phyloP scores from a whole-genome alignment of 2,113 vertebrate genomes.

The Indicator maculatus region DNA sequence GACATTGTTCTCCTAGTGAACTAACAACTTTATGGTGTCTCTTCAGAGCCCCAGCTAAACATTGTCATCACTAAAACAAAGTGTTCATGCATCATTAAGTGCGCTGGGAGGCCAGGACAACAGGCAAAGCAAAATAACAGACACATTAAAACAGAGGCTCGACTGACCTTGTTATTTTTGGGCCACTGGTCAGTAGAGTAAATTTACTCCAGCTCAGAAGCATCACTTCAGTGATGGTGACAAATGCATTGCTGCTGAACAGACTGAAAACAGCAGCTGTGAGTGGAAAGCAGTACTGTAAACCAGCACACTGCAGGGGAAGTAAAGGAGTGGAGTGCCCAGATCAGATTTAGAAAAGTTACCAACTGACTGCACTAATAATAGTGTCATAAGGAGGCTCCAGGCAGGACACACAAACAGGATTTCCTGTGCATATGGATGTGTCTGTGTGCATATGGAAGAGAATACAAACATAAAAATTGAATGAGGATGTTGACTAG shows the following conservation, averaged over 20 bases:
- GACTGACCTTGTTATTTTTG: background rate
- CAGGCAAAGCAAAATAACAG: conserved; percentile 12
- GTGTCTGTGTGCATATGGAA: background rate
- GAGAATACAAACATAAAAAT: background rate
- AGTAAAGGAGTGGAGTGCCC: conserved; percentile 59
- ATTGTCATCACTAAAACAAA: background rate
- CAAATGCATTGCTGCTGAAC: conserved; percentile 37
- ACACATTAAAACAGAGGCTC: background rate
- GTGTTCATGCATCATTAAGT: background rate
- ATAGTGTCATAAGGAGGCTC: conserved; percentile 74
- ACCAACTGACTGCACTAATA: conserved; percentile 83
- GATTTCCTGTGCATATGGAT: conserved; percentile 10
- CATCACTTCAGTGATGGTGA: conserved; percentile 39
- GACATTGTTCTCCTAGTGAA: background rate
- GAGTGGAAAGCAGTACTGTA: conserved; percentile 59
- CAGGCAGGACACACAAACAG: conserved; percentile 19
- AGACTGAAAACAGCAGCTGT: conserved; percentile 83
- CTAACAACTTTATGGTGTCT: background rate
- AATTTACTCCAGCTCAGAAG: conserved; percentile 39
- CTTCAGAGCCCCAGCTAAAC: background rate
- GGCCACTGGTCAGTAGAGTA: conserved; percentile 10
- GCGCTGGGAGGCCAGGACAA: background rate
- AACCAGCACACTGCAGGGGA: conserved; percentile 53
- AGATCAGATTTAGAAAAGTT: conserved; percentile 86
- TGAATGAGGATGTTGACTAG: background rate